Evolutionary conservation across 2,113 vertebrate genomes (phyloP), one percentile per base, ranked within the genome.

Genomic region (Hepsetus odoe): DNA sequence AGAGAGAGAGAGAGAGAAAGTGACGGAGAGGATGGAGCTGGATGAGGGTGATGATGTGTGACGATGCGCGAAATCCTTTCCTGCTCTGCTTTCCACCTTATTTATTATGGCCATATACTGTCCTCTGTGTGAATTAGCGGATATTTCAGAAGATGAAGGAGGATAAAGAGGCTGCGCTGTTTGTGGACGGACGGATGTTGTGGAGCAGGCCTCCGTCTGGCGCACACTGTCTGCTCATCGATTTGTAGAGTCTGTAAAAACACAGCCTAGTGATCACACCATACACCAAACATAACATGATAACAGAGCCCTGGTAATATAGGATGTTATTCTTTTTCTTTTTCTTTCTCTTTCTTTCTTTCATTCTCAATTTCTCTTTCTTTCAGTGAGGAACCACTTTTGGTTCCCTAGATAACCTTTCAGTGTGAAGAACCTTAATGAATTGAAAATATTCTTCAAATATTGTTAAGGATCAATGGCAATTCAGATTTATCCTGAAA

Each of bases 31-130:
- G 28, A 32, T 14, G 20, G 38, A 13, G 13, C 28, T 13, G 55
- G 75, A 46, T 78, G 65, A 75, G 76, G 28, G 38, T 73, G 76
- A 51, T 74, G 77, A 77, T 69, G 49, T 72, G 77, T 67, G 79
- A 79, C 72, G 71, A 77, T 76, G 75, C 55, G 44, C 26, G 28
- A 69, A 83, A 81, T 65, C 16, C 75, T 81, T 78, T 59, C 49
- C 35, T 32, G 33, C 44, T 55, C 38, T 22, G 14, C 51, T 72
- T 76, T 79, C 65, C 76, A 77, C 64, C 51, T 79, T 58, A 64
- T 74, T 79, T 79, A 59, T 65, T 38, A 28, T 72, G n/a, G 59
- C 20, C 62, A 56, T 58, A 8, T 2, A 20, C 7, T 62, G 44
- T 5, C 16, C 35, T 14, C 9, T 4, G 30, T 9, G 26, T 40